Base-by-base conservation (phyloP, 2,113 vertebrate genomes). In the Vireo altiloquus region DNA sequence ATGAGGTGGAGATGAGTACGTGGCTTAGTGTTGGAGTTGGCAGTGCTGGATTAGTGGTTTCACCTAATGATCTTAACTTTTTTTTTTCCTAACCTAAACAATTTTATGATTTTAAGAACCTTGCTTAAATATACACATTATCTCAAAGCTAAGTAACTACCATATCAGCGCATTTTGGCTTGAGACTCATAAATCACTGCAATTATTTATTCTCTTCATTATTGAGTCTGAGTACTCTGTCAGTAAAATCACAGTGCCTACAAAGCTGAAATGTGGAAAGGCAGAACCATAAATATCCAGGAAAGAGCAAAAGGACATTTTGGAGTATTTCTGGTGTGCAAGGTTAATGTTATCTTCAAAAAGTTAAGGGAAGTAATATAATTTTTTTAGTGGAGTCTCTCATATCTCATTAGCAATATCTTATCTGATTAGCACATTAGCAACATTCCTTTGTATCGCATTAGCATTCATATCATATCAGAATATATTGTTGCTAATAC, bases 391-490 rank as follows among this genome's bases (percentile, higher is more conserved):
- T 90, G 74, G 91, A 93, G 92, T 94, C 77, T 78, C 60, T 97
- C 89, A 94, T 95, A 97, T 97, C 89, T 97, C 87, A 94, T 98
- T 98, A 98, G 75, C 63, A 96, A 82, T 97, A 98, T 97, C 82
- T 96, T 90, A 77, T 96, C 65, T 24, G 4, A 97, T 97, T 98
- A 98, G 64, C 96, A 97, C 90, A 97, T 98, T 97, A 97, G 93
- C 85, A 96, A 77, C 90, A 96, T 96, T 96, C 90, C 80, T 96
- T 97, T 97, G 92, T 97, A 96, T 94, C 97, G 47, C 93, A 97
- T 98, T 98, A 97, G 94, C 94, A 97, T 98, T 98, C 96, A 95
- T 92, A 96, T 94, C 86, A 72, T 97, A 98, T 96, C 95, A 97
- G 94, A 97, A 97, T 97, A 95, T 97, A 98, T 95, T 98, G 94